These are phyloP conservation scores for Excalfactoria chinensis DNA, from an alignment of 2,113 vertebrate species.

Conservation along the genomic window DNA sequence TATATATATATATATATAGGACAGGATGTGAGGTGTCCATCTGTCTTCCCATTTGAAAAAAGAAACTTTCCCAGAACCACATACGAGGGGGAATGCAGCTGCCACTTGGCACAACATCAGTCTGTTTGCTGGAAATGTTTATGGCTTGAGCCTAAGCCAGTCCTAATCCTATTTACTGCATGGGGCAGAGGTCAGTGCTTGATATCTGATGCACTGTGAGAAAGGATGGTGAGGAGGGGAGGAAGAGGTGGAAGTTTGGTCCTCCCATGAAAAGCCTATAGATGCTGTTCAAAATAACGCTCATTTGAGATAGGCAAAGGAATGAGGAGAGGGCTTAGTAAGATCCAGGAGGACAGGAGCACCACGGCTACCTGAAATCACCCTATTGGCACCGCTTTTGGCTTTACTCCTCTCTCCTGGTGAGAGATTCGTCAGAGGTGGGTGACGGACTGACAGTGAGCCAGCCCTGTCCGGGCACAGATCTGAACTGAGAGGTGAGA, in stretches of 20 bases:
- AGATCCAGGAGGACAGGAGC: neutral
- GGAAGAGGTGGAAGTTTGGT: neutral
- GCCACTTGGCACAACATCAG: neutral
- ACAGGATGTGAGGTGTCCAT: neutral
- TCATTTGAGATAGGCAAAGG: rapidly evolving
- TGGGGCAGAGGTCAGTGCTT: neutral
- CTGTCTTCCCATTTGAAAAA: neutral
- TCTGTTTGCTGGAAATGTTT: neutral
- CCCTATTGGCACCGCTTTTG: rapidly evolving
- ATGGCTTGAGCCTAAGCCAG: neutral
- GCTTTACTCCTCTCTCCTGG: neutral
- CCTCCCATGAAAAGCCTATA: neutral
- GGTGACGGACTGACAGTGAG: neutral
- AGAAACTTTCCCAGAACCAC: neutral
- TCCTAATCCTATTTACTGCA: neutral
- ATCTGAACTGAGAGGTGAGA: neutral
- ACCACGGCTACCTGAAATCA: neutral
- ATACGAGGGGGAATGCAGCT: neutral
- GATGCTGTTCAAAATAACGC: rapidly evolving
- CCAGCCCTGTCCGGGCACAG: neutral
- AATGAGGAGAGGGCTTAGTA: neutral
- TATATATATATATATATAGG: rapidly evolving
- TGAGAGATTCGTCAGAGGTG: neutral
- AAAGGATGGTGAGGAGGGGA: neutral
- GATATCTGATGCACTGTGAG: neutral